These are phyloP conservation scores for Elgaria multicarinata DNA, from an alignment of 2,113 vertebrate genomes.

Conservation along the genomic window DNA sequence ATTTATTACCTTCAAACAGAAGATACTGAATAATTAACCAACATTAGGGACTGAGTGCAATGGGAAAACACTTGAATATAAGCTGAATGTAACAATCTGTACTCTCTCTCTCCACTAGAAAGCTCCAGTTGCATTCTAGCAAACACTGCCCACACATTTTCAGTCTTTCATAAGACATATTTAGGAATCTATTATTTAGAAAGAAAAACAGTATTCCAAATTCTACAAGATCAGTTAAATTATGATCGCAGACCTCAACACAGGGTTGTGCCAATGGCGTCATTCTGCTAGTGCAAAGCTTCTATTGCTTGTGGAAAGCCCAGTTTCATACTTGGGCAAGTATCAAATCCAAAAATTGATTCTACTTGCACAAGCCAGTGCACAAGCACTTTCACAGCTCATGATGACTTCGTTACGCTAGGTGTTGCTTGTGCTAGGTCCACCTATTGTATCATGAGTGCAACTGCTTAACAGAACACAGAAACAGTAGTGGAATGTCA, in stretches of 20 bases:
- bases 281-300: neutral
- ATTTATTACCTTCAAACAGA: slow-evolving; percentile 31
- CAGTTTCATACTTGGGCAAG: neutral
- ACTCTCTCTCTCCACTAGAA: neutral
- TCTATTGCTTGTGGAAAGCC: neutral
- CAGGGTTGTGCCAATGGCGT: neutral
- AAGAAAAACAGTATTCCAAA: neutral
- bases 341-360: neutral
- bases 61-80: neutral
- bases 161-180: neutral
- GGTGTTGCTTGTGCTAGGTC: neutral
- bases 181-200: neutral
- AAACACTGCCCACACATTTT: too few relatives aligned
- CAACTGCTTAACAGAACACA: neutral
- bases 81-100: neutral
- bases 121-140: neutral
- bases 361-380: neutral
- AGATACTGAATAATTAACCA: slow-evolving; percentile 36
- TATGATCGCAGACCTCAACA: neutral
- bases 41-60: neutral
- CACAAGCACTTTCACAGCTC: neutral
- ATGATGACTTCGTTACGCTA: neutral
- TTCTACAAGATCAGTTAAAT: neutral
- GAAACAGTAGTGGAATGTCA: neutral
- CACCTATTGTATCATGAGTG: neutral